Percentiles rank a stretch among this genome's conserved stretches.
These are phyloP conservation scores for Gisinianus flammeolus DNA, from an alignment of 2,888 invertebrate genomes.

Conservation along the genomic window DNA sequence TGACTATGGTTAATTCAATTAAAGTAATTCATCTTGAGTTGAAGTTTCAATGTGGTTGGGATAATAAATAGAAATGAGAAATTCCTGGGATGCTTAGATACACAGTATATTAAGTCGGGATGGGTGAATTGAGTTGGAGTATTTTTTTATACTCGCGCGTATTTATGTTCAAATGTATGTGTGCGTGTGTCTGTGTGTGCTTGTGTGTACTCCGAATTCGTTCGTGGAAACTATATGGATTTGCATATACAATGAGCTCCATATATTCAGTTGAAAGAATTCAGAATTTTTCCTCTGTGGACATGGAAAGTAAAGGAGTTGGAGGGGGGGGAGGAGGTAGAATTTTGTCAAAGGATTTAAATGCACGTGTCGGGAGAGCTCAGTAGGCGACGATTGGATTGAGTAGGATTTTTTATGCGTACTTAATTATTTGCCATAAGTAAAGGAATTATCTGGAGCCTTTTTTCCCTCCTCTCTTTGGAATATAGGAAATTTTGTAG, in stretches of 20 bases:
- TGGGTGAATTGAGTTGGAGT: background rate
- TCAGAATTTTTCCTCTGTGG: background rate
- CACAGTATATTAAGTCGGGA: slow-evolving; percentile 6
- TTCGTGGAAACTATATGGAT: no score
- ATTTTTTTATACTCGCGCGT: background rate
- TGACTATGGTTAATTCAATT: slow-evolving; percentile 31
- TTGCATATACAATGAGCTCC: background rate
- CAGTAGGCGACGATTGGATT: background rate
- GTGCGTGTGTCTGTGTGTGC: background rate
- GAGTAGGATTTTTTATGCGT: slow-evolving; percentile 1
- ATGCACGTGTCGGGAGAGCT: slow-evolving; percentile 18
- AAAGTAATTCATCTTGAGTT: slow-evolving; percentile 31
- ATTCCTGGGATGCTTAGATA: slow-evolving; percentile 35
- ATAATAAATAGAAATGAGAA: slow-evolving; percentile 40
- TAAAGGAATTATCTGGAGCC: slow-evolving; percentile 28
- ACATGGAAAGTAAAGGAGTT: no score
- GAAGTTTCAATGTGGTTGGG: slow-evolving; percentile 37
- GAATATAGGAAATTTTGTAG: no score
- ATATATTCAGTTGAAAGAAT: background rate
- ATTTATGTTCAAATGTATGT: background rate
- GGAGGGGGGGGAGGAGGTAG: no score
- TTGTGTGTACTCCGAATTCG: no score
- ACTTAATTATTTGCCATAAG: slow-evolving; percentile 32
- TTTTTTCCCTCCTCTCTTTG: no score
- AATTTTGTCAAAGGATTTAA: background rate